phyloP scores from a whole-genome alignment of 2,113 vertebrate species.

The Atlantisia rogersi region DNA sequence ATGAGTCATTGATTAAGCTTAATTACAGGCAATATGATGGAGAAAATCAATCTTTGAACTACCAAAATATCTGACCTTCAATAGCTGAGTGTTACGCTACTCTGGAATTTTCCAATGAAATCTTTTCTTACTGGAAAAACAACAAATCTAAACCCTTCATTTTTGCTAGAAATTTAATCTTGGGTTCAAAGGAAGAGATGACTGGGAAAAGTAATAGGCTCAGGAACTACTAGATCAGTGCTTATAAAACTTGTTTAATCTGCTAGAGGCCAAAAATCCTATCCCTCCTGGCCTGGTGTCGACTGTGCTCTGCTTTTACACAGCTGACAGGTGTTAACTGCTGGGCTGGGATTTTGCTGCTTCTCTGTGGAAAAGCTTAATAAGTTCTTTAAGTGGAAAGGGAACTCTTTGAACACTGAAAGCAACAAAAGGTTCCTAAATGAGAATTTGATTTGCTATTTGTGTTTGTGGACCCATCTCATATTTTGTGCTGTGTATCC shows the following conservation, averaged over 20 bases:
- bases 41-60: slow-evolving; percentile 28
- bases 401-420: background rate
- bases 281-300: background rate
- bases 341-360: background rate
- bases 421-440: background rate
- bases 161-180: slow-evolving; percentile 6
- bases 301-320: background rate
- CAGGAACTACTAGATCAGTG: background rate
- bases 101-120: slow-evolving; percentile 26
- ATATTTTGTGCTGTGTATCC: background rate
- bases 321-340: background rate
- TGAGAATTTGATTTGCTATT: background rate
- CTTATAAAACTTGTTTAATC: background rate
- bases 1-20: slow-evolving; percentile 58
- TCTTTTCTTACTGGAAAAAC: background rate
- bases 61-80: slow-evolving; percentile 37
- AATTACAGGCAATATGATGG: slow-evolving; percentile 37
- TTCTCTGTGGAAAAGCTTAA: background rate
- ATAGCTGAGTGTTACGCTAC: background rate
- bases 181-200: background rate
- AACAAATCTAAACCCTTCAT: background rate
- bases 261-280: background rate
- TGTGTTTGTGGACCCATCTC: background rate
- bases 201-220: background rate
- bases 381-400: background rate